Percentiles rank a stretch among this genome's conserved stretches.
Conservation (phyloP, 2,888 invertebrate species). For the Esperia sulphurella region DNA sequence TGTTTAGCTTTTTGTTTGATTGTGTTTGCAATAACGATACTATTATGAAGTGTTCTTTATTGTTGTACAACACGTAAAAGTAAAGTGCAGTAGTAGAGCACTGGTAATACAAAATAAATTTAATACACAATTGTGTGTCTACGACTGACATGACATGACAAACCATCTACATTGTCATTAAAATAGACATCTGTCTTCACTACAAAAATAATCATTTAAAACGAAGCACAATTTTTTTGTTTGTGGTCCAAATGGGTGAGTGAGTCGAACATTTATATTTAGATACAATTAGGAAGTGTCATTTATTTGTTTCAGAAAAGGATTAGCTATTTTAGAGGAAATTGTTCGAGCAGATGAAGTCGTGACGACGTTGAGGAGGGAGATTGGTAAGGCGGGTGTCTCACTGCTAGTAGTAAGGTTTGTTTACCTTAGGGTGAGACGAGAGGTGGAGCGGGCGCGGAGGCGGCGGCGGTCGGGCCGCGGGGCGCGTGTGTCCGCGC, state of each 20-base stretch:
- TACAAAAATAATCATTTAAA: slow-evolving; percentile 46
- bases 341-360: slow-evolving; percentile 12
- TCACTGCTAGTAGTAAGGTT: slow-evolving; percentile 13
- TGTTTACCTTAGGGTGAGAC: slow-evolving; percentile 65
- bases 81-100: not conserved
- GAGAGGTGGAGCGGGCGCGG: slow-evolving; percentile 39
- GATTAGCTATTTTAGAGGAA: not conserved
- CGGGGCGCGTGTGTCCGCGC: slow-evolving; percentile 71
- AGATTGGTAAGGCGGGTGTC: slow-evolving; percentile 15
- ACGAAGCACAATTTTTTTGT: slow-evolving; percentile 49
- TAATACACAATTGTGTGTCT: not conserved
- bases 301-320: not conserved
- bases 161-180: not conserved
- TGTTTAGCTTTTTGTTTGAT: not conserved
- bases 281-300: slow-evolving; percentile 1
- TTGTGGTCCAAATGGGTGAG: slow-evolving; percentile 43
- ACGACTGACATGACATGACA: slow-evolving; percentile 5
- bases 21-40: not conserved
- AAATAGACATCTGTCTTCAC: slow-evolving; percentile 38
- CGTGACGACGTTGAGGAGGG: slow-evolving; percentile 17
- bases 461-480: slow-evolving; percentile 50
- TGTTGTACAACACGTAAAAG: not conserved
- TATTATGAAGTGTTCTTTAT: not conserved
- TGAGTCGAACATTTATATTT: slow-evolving; percentile 6
- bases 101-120: not conserved